These are phyloP conservation scores for Diachrysia chrysitis DNA, from an alignment of 2,888 invertebrate species.

Conservation along the genomic window DNA sequence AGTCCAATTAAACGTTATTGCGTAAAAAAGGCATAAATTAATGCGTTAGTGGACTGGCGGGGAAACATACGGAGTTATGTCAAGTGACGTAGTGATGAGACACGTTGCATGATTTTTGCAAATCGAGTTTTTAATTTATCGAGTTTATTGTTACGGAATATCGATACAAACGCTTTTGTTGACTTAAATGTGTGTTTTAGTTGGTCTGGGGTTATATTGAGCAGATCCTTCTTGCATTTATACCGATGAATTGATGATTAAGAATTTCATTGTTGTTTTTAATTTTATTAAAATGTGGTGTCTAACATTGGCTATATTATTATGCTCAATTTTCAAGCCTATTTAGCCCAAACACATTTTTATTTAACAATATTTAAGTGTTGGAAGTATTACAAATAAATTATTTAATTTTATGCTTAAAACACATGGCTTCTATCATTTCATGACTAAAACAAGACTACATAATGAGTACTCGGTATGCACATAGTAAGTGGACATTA, in stretches of 20 bases:
- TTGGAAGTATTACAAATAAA: neutral
- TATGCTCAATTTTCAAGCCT: no score
- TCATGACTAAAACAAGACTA: neutral
- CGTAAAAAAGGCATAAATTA: slow-evolving; percentile 89
- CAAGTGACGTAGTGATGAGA: slow-evolving; percentile 71
- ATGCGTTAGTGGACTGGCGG: slow-evolving; percentile 69
- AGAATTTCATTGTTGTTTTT: no score
- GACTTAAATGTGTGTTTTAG: no score
- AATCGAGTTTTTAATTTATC: neutral
- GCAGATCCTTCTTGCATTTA: no score
- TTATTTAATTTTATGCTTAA: neutral
- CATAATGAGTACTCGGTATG: slow-evolving; percentile 9
- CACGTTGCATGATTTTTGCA: slow-evolving; percentile 23
- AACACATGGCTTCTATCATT: neutral
- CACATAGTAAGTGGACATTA: slow-evolving; percentile 34
- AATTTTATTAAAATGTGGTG: no score
- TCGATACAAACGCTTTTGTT: no score
- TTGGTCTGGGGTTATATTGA: no score
- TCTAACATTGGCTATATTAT: no score
- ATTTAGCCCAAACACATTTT: no score
- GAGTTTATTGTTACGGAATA: neutral
- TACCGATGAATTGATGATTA: no score
- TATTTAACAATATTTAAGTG: no score
- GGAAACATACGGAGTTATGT: slow-evolving; percentile 63
- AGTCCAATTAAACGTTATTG: slow-evolving; percentile 88